phyloP scores from a whole-genome alignment of 2,797 vertebrate species.

The Florisuga fusca region DNA sequence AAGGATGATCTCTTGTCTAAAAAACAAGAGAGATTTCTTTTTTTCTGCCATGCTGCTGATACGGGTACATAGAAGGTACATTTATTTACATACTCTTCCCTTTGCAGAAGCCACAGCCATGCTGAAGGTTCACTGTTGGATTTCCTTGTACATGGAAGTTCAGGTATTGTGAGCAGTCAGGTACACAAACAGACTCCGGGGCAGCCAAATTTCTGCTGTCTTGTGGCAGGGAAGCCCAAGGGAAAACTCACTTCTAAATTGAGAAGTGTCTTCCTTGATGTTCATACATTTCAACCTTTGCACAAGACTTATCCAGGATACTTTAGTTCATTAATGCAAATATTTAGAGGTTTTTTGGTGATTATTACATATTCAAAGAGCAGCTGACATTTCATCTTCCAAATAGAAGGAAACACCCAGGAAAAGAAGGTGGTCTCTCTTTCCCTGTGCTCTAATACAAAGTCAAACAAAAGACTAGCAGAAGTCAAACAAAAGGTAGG shows the following conservation, averaged over 20 bases:
- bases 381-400: not conserved
- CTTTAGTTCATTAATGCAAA: not conserved
- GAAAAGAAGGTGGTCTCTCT: not conserved
- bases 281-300: not conserved
- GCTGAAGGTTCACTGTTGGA: not conserved
- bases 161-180: not conserved
- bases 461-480: not conserved
- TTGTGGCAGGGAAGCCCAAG: not conserved
- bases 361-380: not conserved
- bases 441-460: not conserved
- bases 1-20: fast-evolving
- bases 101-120: not conserved
- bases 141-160: not conserved
- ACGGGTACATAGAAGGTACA: not conserved
- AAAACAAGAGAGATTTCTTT: not conserved
- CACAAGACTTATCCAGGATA: not conserved
- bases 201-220: not conserved
- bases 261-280: not conserved
- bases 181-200: not conserved
- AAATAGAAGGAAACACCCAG: not conserved
- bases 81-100: not conserved
- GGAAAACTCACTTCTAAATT: not conserved
- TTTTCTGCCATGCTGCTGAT: not conserved
- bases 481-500: not conserved
- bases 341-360: not conserved